Conservation (phyloP, 2,888 invertebrate species). For the Scotopteryx bipunctaria region DNA sequence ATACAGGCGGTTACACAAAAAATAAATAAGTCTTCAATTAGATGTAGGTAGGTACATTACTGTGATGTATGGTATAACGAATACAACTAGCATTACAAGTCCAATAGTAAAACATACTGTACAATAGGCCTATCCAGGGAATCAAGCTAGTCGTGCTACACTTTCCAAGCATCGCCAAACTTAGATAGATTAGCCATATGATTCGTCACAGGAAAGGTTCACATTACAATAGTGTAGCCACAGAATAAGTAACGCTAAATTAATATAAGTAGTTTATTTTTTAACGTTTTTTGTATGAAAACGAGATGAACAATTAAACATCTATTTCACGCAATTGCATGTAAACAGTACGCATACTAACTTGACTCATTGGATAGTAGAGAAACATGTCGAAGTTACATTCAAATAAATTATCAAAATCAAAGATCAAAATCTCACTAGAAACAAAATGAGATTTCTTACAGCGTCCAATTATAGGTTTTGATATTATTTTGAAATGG, state of each 20-base stretch:
- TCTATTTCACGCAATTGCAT: neutral
- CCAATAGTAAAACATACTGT: constrained; percentile 31
- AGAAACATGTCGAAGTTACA: neutral
- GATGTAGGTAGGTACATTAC: constrained; percentile 54
- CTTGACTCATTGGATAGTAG: neutral
- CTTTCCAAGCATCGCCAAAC: no score
- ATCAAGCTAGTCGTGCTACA: neutral
- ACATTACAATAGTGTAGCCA: no score
- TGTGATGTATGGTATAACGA: constrained; percentile 53
- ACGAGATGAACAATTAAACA: neutral
- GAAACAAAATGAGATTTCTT: neutral
- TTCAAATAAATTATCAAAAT: constrained; percentile 9
- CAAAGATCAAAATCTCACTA: constrained; percentile 12
- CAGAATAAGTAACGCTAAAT: no score
- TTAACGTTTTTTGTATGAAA: neutral
- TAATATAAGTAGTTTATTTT: no score
- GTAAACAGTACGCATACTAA: neutral
- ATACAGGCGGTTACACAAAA: constrained; percentile 82
- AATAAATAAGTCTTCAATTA: constrained; percentile 71
- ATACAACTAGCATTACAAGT: constrained; percentile 31
- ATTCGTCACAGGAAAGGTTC: no score
- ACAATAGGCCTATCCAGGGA: constrained; percentile 8
- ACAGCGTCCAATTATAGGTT: no score
- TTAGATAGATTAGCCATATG: no score
- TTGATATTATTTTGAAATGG: no score